Percentiles rank a stretch among this genome's conserved stretches.
Evolutionary conservation across 2,888 invertebrate species (phyloP).

Genomic region (Pasiphila rectangulata): DNA sequence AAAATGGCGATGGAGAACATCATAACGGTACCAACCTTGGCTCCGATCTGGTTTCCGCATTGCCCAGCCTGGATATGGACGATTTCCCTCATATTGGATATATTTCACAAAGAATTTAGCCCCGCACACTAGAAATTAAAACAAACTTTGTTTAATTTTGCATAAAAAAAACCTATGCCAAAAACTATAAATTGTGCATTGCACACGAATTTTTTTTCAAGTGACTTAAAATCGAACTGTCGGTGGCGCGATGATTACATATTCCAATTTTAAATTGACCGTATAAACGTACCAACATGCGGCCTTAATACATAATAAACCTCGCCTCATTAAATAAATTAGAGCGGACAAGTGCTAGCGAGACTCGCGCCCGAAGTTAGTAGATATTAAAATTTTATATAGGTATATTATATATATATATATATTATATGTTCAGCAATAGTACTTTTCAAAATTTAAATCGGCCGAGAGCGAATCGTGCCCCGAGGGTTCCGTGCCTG

Average conservation of each 20-base stretch:
- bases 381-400: too few species aligned
- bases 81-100: constrained; percentile 87
- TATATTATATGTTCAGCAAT: too few species aligned
- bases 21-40: constrained; percentile 82
- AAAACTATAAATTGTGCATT: constrained; percentile 47
- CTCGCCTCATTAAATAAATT: too few species aligned
- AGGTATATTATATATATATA: too few species aligned
- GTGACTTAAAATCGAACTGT: constrained; percentile 46
- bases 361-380: too few species aligned
- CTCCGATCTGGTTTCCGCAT: constrained; percentile 86
- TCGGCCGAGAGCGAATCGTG: too few species aligned
- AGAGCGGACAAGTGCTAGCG: too few species aligned
- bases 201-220: constrained; percentile 53
- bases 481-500: too few species aligned
- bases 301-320: too few species aligned
- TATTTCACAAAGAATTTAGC: constrained; percentile 57
- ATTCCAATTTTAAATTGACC: constrained; percentile 21
- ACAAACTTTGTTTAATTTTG: constrained; percentile 44
- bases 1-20: background rate
- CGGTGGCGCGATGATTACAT: constrained; percentile 31
- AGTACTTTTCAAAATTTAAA: too few species aligned
- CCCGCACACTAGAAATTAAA: constrained; percentile 43
- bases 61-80: constrained; percentile 86
- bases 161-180: constrained; percentile 43
- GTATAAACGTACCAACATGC: too few species aligned